These are phyloP conservation scores for Epinotia nisella DNA, from an alignment of 2,888 invertebrate genomes.

Conservation along the genomic window DNA sequence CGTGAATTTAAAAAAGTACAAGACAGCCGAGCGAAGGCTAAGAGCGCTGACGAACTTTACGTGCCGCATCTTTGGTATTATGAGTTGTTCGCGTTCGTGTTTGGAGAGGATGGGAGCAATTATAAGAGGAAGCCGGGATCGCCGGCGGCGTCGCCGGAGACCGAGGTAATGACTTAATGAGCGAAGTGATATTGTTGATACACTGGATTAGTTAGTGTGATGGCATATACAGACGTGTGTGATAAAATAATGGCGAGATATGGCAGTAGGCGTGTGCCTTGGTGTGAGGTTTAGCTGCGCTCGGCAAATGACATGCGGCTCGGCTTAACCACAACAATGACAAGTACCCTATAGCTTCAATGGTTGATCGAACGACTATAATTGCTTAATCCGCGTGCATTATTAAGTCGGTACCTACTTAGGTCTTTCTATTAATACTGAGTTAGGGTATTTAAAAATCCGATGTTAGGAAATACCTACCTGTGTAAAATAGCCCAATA, in stretches of 20 bases:
- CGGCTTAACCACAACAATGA: background rate
- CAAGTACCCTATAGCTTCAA: too few species aligned
- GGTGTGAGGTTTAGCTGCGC: background rate
- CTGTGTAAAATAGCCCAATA: too few species aligned
- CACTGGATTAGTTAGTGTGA: background rate
- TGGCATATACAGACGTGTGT: background rate
- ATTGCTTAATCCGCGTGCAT: too few species aligned
- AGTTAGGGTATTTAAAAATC: too few species aligned
- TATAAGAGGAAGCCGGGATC: slow-evolving; percentile 48
- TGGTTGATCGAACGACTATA: too few species aligned
- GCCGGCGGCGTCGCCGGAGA: slow-evolving; percentile 38
- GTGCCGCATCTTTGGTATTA: slow-evolving; percentile 75
- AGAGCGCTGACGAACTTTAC: slow-evolving; percentile 61
- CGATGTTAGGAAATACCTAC: too few species aligned
- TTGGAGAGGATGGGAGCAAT: slow-evolving; percentile 55
- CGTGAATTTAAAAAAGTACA: slow-evolving; percentile 69
- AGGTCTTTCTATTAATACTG: too few species aligned
- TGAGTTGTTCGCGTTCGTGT: slow-evolving; percentile 67
- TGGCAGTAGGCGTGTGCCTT: background rate
- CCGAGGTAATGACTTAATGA: slow-evolving; percentile 9
- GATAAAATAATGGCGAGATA: background rate
- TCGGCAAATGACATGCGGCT: background rate
- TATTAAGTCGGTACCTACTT: too few species aligned
- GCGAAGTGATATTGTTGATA: background rate
- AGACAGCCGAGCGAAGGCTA: slow-evolving; percentile 61